phyloP scores from a whole-genome alignment of 2,797 vertebrate genomes.

The Cuculus canorus region DNA sequence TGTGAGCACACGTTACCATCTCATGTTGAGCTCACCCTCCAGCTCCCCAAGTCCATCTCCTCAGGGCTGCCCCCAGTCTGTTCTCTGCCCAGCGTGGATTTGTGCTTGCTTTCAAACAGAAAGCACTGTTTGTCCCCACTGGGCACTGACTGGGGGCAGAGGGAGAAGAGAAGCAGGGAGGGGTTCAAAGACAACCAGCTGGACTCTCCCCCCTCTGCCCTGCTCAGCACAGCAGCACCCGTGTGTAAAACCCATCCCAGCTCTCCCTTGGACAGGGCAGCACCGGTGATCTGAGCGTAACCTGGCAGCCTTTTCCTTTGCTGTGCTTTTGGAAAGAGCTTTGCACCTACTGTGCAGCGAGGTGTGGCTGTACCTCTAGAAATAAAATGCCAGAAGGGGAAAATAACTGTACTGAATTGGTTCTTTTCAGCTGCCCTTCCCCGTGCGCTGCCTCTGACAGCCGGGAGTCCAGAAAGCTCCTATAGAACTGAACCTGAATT shows the following conservation, averaged over 20 bases:
- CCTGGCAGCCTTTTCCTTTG: background rate
- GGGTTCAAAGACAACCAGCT: background rate
- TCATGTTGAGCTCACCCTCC: no score
- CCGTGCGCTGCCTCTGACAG: background rate
- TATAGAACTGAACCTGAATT: background rate
- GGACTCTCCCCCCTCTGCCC: background rate
- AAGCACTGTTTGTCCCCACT: no score
- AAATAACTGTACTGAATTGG: background rate
- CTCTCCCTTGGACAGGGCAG: background rate
- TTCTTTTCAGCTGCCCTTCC: background rate
- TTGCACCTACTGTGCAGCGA: rapidly evolving
- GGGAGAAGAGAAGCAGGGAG: no score
- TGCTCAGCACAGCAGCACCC: background rate
- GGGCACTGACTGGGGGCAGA: no score
- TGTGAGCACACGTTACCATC: no score
- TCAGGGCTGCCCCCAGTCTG: no score
- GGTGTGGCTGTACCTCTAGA: background rate
- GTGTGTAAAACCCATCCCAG: rapidly evolving
- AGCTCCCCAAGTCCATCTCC: no score
- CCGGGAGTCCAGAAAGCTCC: background rate
- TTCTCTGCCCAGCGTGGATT: no score
- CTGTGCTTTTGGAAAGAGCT: background rate
- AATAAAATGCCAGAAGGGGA: background rate
- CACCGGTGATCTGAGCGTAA: rapidly evolving
- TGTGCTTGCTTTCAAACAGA: no score